A percentile compares a stretch with the other conserved stretches of the same genome.
Evolutionary conservation across 2,888 invertebrate species (phyloP).

Genomic region (Cantharis nigra): DNA sequence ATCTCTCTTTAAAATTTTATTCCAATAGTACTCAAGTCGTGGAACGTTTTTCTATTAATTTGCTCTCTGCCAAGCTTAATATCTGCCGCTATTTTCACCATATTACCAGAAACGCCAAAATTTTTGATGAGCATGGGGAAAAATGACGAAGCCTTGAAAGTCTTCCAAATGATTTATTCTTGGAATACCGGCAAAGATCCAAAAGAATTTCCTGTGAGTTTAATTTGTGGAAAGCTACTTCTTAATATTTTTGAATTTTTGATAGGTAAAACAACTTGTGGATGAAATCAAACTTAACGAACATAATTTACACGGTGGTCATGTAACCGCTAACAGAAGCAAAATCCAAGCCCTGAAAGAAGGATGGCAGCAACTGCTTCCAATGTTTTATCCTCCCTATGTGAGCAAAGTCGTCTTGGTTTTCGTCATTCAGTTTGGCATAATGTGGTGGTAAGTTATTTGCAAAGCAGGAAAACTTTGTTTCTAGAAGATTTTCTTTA

Average conservation of each 20-base stretch:
- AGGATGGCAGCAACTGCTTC: constrained; percentile 66
- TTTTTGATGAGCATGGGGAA: constrained; percentile 73
- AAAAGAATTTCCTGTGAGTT: constrained; percentile 69
- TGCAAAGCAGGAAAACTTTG: not conserved
- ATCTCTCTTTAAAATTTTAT: not conserved
- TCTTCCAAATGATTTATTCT: constrained; percentile 67
- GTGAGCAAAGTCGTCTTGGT: constrained; percentile 64
- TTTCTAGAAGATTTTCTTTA: constrained; percentile 33
- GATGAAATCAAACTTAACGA: constrained; percentile 49
- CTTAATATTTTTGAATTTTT: not conserved
- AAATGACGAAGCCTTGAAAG: constrained; percentile 66
- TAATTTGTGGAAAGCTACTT: not conserved
- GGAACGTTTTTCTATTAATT: constrained; percentile 66
- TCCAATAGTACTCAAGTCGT: constrained; percentile 61
- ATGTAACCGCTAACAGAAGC: constrained; percentile 42
- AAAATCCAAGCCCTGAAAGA: constrained; percentile 59
- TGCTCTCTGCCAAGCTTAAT: constrained; percentile 69
- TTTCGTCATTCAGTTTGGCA: constrained; percentile 67
- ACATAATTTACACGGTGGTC: constrained; percentile 52
- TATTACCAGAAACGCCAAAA: constrained; percentile 79
- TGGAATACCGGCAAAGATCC: constrained; percentile 67
- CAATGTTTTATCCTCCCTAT: constrained; percentile 68
- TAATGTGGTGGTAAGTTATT: constrained; percentile 66
- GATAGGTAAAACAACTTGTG: constrained; percentile 50
- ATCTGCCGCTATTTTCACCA: constrained; percentile 64